phyloP scores from a whole-genome alignment of 1,140 invertebrate genomes.

The Helicoverpa zea region DNA sequence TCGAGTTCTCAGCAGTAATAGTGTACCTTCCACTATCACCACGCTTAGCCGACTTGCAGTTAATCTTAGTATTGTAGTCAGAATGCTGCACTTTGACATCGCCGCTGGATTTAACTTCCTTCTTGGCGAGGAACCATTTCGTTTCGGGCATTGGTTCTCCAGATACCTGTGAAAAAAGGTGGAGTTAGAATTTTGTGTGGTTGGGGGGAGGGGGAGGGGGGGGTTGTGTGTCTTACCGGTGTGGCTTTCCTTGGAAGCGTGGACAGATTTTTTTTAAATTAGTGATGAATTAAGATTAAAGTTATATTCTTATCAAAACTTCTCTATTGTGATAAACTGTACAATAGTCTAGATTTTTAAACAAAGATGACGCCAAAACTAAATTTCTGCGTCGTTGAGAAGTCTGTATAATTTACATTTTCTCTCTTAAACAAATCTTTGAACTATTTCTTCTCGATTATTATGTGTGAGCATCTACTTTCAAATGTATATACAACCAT shows the following conservation, averaged over 20 bases:
- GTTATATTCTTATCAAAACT: too few species aligned
- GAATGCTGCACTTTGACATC: constrained; percentile 92
- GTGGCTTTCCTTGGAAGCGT: neutral
- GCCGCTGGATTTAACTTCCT: constrained; percentile 91
- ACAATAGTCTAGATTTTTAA: too few species aligned
- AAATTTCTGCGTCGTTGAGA: too few species aligned
- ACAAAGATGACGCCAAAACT: too few species aligned
- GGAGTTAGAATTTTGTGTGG: neutral
- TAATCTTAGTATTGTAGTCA: constrained; percentile 97
- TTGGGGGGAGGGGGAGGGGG: neutral
- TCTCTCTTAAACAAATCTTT: too few species aligned
- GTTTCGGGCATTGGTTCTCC: constrained; percentile 97
- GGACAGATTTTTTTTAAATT: neutral
- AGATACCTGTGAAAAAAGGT: constrained; percentile 87
- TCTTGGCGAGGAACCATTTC: constrained; percentile 93
- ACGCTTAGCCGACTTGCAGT: constrained; percentile 94
- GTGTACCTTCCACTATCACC: constrained; percentile 97
- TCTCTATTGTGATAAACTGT: too few species aligned
- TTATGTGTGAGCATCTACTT: too few species aligned
- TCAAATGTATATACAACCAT: too few species aligned
- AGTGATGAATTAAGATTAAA: neutral
- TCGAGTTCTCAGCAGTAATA: constrained; percentile 96
- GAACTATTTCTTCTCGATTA: too few species aligned
- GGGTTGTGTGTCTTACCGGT: neutral
- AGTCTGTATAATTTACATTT: too few species aligned